Base-by-base conservation (phyloP, 1,140 invertebrate species). In the Monochamus saltuarius region DNA sequence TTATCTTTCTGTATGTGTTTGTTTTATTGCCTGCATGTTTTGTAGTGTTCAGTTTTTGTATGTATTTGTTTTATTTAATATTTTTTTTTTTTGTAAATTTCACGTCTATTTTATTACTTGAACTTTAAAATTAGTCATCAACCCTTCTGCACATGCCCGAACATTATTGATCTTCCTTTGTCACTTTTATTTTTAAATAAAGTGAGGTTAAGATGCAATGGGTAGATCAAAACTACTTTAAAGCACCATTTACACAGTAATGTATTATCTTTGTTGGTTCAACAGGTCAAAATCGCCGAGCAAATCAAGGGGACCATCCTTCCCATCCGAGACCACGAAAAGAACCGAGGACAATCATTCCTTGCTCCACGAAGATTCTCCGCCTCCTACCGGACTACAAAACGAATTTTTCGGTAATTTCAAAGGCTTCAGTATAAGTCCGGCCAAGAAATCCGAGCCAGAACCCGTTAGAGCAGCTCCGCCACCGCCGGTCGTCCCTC, bases 371-470 rank as follows among this genome's bases (percentile, higher is more conserved):
- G 67, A 72, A 59, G 63, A 75, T 39, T 40, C 66, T 1, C 55
- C 66, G 7, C 51, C 63, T 17, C 50, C 63, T n/a, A 45, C 43
- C 9, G 60, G 66, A 16, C 63, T 85, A 65, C 80, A 82, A 62
- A 83, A 80, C 64, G 83, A 85, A 58, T 84, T 93, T 67, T 90
- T 92, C 69, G 90, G 91, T 0, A 88, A 92, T 61, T 92, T 91
- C 76, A 91, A 91, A 78, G 90, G 90, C 1, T 93, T 92, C 73
- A 87, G 86, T 1, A 81, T 92, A 22, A 84, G 85, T 0, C 89
- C 89, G 0, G 78, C 91, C 0, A 78, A 81, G 54, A 85, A 83
- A 68, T 66, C 78, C 16, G 77, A 78, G 22, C 64, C 75, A 0
- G 79, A 80, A 53, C 76, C 78, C 0, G 70, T 75, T 1, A 39